Percentiles rank a stretch among this genome's conserved stretches.
Evolutionary conservation across 2,888 invertebrate species (phyloP).

Genomic region (Hydriomena furcata): DNA sequence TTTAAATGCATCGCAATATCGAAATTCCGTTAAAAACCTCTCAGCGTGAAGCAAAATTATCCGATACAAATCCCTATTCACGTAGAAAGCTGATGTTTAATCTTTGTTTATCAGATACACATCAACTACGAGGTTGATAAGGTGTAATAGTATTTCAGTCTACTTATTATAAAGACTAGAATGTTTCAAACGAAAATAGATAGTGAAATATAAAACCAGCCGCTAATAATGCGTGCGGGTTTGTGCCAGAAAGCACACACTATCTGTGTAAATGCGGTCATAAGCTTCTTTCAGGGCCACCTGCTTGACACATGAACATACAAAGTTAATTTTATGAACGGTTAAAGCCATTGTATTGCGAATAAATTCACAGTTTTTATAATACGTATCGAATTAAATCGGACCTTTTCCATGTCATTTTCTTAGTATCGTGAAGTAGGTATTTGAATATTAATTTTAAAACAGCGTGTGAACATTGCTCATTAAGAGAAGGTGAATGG

Average conservation of each 20-base stretch:
- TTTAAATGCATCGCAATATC: slow-evolving; percentile 68
- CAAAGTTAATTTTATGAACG: slow-evolving; percentile 64
- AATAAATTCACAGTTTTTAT: slow-evolving; percentile 77
- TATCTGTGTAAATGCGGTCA: slow-evolving; percentile 8
- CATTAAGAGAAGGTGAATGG: slow-evolving; percentile 25
- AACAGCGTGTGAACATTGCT: slow-evolving; percentile 38
- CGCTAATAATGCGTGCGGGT: too few relatives aligned
- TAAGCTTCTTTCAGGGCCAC: slow-evolving; percentile 63
- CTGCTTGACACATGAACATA: slow-evolving; percentile 68
- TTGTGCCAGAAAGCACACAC: too few relatives aligned
- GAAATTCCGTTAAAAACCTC: slow-evolving; percentile 57
- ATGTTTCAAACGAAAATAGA: too few relatives aligned
- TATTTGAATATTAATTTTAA: slow-evolving; percentile 43
- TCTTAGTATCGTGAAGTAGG: slow-evolving; percentile 46
- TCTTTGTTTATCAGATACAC: not conserved
- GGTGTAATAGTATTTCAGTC: too few relatives aligned
- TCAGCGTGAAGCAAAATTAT: slow-evolving; percentile 65
- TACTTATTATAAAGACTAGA: too few relatives aligned
- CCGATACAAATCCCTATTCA: slow-evolving; percentile 48
- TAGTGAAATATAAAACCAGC: too few relatives aligned
- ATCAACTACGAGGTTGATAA: too few relatives aligned
- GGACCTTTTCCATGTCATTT: slow-evolving; percentile 46
- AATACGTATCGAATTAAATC: slow-evolving; percentile 66
- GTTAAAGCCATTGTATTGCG: slow-evolving; percentile 51
- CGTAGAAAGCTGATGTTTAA: not conserved